phyloP scores from a whole-genome alignment of 1,140 invertebrate species.

The Varroa destructor region DNA sequence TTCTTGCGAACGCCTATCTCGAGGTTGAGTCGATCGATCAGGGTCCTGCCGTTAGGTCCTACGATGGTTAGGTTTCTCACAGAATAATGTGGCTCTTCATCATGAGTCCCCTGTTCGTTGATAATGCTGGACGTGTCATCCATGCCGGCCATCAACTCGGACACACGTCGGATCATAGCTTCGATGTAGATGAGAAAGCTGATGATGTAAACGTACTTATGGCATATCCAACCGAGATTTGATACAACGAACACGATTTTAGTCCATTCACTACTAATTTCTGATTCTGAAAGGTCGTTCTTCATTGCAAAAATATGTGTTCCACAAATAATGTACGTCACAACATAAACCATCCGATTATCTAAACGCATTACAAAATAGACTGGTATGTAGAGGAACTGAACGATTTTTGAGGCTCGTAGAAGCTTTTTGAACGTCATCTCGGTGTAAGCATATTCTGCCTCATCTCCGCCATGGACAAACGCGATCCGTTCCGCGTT shows the following conservation, averaged over 20 bases:
- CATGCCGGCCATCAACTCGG: conserved; percentile 13
- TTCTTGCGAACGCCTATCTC: neutral
- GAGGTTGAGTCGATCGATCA: neutral
- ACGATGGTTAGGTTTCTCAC: conserved; percentile 4
- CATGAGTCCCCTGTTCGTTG: conserved; percentile 3
- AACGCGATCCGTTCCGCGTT: conserved; percentile 27
- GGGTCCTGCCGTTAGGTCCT: conserved; percentile 1
- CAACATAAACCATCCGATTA: conserved; percentile 10
- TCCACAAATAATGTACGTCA: conserved; percentile 16
- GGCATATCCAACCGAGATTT: neutral
- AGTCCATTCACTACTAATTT: conserved; percentile 12
- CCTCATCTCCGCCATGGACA: neutral
- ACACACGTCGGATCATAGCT: conserved; percentile 13
- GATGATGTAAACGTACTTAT: conserved; percentile 19
- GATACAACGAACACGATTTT: conserved; percentile 18
- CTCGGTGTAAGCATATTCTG: conserved; percentile 2
- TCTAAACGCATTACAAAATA: conserved; percentile 5
- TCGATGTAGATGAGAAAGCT: conserved; percentile 20
- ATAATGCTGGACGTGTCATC: neutral
- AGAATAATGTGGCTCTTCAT: neutral
- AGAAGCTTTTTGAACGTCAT: neutral
- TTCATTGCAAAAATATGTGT: conserved; percentile 2
- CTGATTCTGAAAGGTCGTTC: neutral
- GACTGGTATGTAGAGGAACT: conserved; percentile 8
- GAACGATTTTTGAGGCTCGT: conserved; percentile 13